phyloP scores from a whole-genome alignment of 2,888 invertebrate genomes.

The Epistrophe eligans region DNA sequence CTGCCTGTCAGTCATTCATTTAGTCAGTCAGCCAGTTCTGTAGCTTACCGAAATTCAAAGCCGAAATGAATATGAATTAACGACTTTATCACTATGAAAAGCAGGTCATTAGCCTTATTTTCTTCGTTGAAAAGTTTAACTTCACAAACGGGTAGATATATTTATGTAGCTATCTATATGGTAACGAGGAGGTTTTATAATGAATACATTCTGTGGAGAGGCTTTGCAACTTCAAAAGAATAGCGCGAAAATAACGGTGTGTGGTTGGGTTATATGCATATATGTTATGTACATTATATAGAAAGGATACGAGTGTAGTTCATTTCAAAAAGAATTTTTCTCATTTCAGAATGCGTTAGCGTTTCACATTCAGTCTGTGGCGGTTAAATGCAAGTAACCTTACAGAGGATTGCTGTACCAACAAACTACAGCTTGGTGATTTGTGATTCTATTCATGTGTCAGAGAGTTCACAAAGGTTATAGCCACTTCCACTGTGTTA shows the following conservation, averaged over 20 bases:
- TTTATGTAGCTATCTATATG: neutral
- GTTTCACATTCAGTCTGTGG: neutral
- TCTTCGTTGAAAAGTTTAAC: neutral
- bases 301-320: neutral
- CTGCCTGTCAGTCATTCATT: too few species aligned
- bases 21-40: neutral
- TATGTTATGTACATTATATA: neutral
- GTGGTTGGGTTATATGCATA: neutral
- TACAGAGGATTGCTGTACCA: neutral
- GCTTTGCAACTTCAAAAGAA: constrained; percentile 10
- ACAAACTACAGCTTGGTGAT: neutral
- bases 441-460: neutral
- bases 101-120: constrained; percentile 30
- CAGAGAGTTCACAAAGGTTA: too few species aligned
- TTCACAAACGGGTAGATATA: neutral
- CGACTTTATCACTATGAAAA: constrained; percentile 9
- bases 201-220: constrained; percentile 10
- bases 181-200: neutral
- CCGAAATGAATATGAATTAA: constrained; percentile 8
- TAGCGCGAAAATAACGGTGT: neutral
- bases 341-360: neutral
- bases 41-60: neutral
- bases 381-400: neutral
- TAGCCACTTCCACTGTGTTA: too few species aligned
- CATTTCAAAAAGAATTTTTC: neutral